Percentiles rank a stretch among this genome's conserved stretches.
phyloP scores from a whole-genome alignment of 1,140 invertebrate species.

The Theocolax elegans region DNA sequence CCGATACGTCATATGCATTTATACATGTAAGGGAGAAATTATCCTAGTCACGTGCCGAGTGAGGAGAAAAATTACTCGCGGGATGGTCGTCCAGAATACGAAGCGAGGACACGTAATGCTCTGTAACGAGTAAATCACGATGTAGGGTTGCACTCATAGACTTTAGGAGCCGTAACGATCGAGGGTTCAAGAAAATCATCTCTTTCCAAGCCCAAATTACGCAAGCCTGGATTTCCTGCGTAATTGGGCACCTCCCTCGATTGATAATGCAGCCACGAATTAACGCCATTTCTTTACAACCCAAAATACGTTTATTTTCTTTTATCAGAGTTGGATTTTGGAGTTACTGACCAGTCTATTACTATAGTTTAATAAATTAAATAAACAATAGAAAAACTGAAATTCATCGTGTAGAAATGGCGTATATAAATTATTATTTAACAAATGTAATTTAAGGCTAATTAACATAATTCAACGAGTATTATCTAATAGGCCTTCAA shows the following conservation, averaged over 20 bases:
- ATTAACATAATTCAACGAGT: too few species aligned
- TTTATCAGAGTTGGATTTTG: too few species aligned
- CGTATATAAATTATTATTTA: too few species aligned
- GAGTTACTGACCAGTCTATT: too few species aligned
- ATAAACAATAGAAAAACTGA: too few species aligned
- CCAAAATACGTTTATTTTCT: too few species aligned
- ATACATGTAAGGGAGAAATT: slow-evolving; percentile 18
- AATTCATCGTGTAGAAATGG: too few species aligned
- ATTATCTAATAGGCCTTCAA: too few species aligned
- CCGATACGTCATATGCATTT: slow-evolving; percentile 10
- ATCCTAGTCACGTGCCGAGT: slow-evolving; percentile 32
- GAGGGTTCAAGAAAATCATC: slow-evolving; percentile 26
- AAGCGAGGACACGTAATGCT: not conserved
- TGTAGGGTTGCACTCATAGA: too few species aligned
- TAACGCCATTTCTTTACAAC: slow-evolving; percentile 25
- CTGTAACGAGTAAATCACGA: not conserved
- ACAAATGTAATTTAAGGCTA: too few species aligned
- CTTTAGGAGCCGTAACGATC: too few species aligned
- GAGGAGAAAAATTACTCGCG: slow-evolving; percentile 28
- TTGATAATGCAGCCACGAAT: slow-evolving; percentile 2
- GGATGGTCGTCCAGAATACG: not conserved
- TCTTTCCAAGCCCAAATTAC: not conserved
- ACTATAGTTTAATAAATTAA: too few species aligned
- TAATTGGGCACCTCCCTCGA: slow-evolving; percentile 42
- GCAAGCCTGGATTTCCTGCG: not conserved